Conservation (phyloP, 2,888 invertebrate species). For the Apeira syringaria region DNA sequence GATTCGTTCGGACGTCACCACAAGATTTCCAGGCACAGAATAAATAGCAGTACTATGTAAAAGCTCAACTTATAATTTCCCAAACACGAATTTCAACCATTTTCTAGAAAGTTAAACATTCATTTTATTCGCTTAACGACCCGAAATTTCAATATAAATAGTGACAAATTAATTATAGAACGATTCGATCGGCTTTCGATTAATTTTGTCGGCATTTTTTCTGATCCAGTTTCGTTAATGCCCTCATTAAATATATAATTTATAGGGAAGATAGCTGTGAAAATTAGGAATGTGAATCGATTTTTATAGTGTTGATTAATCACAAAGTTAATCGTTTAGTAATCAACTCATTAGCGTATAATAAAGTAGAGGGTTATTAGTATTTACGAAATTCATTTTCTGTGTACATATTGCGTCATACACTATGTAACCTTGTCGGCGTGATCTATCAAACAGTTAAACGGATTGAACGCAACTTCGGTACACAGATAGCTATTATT, state of each 20-base stretch:
- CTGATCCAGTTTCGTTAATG: constrained; percentile 26
- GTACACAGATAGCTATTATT: no score
- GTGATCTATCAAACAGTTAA: no score
- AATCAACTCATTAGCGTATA: constrained; percentile 12
- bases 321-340: constrained; percentile 3
- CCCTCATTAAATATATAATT: constrained; percentile 24
- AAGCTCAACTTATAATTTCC: constrained; percentile 3
- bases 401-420: not conserved
- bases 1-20: not conserved
- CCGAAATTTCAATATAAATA: constrained; percentile 36
- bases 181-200: constrained; percentile 41
- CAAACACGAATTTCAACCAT: constrained; percentile 3
- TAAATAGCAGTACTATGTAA: no score
- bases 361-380: not conserved
- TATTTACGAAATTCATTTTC: constrained; percentile 2
- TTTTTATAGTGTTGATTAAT: constrained; percentile 23
- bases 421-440: no score
- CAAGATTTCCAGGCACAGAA: constrained; percentile 4
- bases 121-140: constrained; percentile 22
- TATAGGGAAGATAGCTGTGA: constrained; percentile 18
- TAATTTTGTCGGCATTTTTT: constrained; percentile 24
- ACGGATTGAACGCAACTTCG: no score
- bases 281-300: constrained; percentile 21
- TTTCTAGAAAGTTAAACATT: constrained; percentile 25
- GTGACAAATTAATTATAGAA: constrained; percentile 51